phyloP scores from a whole-genome alignment of 1,140 invertebrate species.

The Papilio xuthus region DNA sequence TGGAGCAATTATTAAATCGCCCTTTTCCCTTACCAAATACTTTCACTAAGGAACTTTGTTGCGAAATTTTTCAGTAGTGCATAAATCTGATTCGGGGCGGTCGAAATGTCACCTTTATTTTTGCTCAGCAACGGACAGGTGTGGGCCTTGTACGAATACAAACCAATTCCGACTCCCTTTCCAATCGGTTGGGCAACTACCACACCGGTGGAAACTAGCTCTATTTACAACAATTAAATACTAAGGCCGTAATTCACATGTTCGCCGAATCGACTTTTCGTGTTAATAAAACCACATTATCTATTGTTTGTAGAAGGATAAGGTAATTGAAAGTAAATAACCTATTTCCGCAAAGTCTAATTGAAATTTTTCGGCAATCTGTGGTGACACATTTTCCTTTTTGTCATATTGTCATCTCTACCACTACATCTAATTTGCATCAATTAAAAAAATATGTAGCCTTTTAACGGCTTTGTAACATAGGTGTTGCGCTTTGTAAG shows the following conservation, averaged over 20 bases:
- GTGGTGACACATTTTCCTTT: background rate
- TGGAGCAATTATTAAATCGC: background rate
- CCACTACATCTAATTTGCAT: no score
- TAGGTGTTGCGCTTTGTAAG: no score
- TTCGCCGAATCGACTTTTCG: slow-evolving; percentile 1
- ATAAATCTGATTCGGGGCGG: slow-evolving; percentile 32
- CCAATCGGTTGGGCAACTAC: slow-evolving; percentile 37
- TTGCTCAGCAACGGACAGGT: slow-evolving; percentile 33
- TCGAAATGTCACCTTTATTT: slow-evolving; percentile 33
- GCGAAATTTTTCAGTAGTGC: slow-evolving; percentile 16
- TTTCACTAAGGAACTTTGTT: slow-evolving; percentile 32
- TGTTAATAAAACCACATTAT: slow-evolving; percentile 15
- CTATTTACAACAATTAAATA: slow-evolving; percentile 37
- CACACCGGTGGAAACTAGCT: slow-evolving; percentile 28
- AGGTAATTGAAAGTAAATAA: background rate
- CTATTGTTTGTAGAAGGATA: background rate
- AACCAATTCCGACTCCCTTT: slow-evolving; percentile 37
- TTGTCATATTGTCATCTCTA: no score
- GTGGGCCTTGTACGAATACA: slow-evolving; percentile 38
- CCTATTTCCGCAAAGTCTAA: background rate
- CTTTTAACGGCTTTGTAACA: no score
- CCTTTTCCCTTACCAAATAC: slow-evolving; percentile 4
- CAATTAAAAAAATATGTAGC: no score
- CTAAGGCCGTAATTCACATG: slow-evolving; percentile 34
- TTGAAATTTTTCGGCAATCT: background rate